Percentiles rank a stretch among this genome's conserved stretches.
Evolutionary conservation across 2,888 invertebrate species (phyloP).

Genomic region (Lydus trimaculatus): DNA sequence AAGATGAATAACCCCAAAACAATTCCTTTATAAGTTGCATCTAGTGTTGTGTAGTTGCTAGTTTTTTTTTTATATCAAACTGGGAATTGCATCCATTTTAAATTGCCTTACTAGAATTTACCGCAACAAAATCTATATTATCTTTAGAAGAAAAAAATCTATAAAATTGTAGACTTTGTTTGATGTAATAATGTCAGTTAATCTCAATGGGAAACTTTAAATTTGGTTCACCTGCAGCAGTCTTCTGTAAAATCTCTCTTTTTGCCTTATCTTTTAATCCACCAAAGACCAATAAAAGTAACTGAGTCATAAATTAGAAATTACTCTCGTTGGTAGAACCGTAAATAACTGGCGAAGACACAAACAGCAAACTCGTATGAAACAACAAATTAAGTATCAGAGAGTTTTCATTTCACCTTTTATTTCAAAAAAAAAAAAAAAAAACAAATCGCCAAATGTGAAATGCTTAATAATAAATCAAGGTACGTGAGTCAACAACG

Average conservation of each 20-base stretch:
- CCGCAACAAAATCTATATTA: background rate
- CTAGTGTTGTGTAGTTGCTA: background rate
- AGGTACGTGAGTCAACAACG: constrained; percentile 33
- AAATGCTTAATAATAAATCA: constrained; percentile 28
- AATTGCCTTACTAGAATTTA: background rate
- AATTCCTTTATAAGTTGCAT: constrained; percentile 31
- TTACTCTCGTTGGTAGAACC: background rate
- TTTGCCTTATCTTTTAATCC: background rate
- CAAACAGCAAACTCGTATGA: background rate
- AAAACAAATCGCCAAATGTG: background rate
- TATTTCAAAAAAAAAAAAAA: background rate
- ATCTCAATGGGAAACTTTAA: constrained; percentile 1
- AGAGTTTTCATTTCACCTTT: constrained; percentile 1
- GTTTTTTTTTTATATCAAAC: constrained; percentile 12
- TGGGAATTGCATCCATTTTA: constrained; percentile 16
- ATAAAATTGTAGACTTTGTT: background rate
- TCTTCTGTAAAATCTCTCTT: background rate
- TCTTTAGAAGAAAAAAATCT: background rate
- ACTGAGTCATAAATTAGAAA: constrained; percentile 7
- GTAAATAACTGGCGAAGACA: constrained; percentile 1
- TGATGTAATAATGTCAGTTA: background rate
- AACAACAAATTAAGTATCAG: constrained; percentile 7
- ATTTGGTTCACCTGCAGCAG: constrained; percentile 3
- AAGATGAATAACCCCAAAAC: constrained; percentile 40
- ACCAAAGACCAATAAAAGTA: background rate